These are phyloP conservation scores for Zonitis immaculata DNA, from an alignment of 2,888 invertebrate species.

Conservation along the genomic window DNA sequence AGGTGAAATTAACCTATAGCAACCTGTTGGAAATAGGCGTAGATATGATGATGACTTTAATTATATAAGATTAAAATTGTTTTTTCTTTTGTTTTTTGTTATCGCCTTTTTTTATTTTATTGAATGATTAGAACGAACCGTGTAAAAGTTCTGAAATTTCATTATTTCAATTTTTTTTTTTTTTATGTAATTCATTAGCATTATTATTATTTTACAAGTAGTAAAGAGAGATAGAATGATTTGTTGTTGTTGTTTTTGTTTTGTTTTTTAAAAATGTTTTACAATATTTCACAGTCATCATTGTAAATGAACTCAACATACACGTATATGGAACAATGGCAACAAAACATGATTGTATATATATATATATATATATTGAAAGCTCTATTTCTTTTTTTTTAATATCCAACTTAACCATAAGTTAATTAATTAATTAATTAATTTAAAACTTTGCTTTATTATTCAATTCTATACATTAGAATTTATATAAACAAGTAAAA, in stretches of 20 bases:
- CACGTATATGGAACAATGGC: slow-evolving; percentile 20
- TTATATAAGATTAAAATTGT: not conserved
- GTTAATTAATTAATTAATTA: slow-evolving; percentile 4
- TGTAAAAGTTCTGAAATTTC: too few relatives aligned
- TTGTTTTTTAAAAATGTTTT: slow-evolving; percentile 8
- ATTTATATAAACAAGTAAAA: not conserved
- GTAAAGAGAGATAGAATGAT: not conserved
- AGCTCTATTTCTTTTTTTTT: slow-evolving; percentile 4
- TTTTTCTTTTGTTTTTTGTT: not conserved
- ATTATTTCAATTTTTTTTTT: too few relatives aligned
- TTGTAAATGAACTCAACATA: slow-evolving; percentile 25
- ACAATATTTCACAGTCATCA: slow-evolving; percentile 26
- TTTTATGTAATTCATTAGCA: too few relatives aligned
- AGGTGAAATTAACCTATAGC: not conserved
- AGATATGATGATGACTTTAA: not conserved
- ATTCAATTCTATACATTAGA: not conserved
- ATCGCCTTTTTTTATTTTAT: too few relatives aligned
- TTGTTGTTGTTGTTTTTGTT: too few relatives aligned
- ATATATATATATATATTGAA: too few relatives aligned
- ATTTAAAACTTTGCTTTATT: too few relatives aligned
- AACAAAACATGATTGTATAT: slow-evolving; percentile 20
- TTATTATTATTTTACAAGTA: too few relatives aligned
- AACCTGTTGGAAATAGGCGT: not conserved
- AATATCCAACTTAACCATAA: not conserved
- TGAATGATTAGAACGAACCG: too few relatives aligned